Percentiles rank a stretch among this genome's conserved stretches.
Conservation (phyloP, 2,797 vertebrate species). For the Acridotheres tristis region DNA sequence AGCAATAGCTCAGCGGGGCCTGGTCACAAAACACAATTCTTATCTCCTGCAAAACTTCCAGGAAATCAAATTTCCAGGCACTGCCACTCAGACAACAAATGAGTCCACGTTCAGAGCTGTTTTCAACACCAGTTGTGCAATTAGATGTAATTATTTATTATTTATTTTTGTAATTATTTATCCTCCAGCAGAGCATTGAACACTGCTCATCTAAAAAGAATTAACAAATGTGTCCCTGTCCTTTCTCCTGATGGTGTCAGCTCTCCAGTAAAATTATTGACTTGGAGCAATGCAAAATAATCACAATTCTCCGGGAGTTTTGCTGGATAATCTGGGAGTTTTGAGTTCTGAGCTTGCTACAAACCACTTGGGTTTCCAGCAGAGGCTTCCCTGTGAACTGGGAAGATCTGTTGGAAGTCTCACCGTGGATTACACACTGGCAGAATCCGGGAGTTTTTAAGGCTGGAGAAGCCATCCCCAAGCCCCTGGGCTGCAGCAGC, state of each 20-base stretch:
- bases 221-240: background rate
- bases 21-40: background rate
- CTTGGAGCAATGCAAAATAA: background rate
- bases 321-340: background rate
- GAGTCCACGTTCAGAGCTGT: background rate
- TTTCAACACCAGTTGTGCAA: background rate
- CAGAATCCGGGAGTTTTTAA: background rate
- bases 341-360: background rate
- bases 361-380: background rate
- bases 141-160: background rate
- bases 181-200: background rate
- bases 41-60: background rate
- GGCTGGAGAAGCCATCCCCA: background rate
- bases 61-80: background rate
- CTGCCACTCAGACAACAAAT: background rate
- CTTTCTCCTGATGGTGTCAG: background rate
- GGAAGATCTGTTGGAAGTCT: background rate
- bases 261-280: background rate
- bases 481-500: background rate
- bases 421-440: background rate
- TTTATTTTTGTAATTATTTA: background rate
- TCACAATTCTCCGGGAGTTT: background rate
- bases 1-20: background rate
- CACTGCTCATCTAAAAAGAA: background rate
- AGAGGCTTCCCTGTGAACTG: background rate